Conservation (phyloP, 2,888 invertebrate species). For the Yponomeuta sedellus region DNA sequence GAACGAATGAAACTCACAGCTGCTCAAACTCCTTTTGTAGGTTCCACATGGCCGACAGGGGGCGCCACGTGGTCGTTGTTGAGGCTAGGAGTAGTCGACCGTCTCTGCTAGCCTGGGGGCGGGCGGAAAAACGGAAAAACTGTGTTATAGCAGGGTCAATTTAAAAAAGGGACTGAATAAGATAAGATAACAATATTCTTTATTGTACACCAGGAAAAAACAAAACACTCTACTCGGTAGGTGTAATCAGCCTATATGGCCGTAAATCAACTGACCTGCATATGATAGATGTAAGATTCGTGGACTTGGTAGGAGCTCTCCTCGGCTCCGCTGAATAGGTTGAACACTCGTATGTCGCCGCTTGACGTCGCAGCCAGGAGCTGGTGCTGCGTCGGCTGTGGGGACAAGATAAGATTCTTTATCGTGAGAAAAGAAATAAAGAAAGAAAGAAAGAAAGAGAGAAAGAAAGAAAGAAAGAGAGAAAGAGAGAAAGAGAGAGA, state of each 20-base stretch:
- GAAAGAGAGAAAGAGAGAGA: too few relatives aligned
- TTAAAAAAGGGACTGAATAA: neutral
- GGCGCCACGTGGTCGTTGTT: constrained; percentile 89
- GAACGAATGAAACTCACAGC: constrained; percentile 62
- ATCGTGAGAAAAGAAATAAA: too few relatives aligned
- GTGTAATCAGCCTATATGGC: too few relatives aligned
- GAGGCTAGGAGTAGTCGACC: constrained; percentile 89
- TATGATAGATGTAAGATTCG: constrained; percentile 89
- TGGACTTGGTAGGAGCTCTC: constrained; percentile 88
- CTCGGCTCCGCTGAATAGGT: constrained; percentile 88
- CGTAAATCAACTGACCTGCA: constrained; percentile 70
- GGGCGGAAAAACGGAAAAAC: neutral
- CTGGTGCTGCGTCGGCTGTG: constrained; percentile 65
- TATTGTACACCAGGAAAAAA: too few relatives aligned
- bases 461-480: too few relatives aligned
- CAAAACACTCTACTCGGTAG: too few relatives aligned
- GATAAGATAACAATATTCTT: too few relatives aligned
- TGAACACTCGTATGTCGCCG: constrained; percentile 93
- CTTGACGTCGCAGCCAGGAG: constrained; percentile 89
- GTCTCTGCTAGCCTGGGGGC: constrained; percentile 77
- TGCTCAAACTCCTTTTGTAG: constrained; percentile 78
- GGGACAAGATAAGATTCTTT: constrained; percentile 40
- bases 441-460: too few relatives aligned
- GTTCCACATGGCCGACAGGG: constrained; percentile 88
- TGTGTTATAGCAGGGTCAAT: neutral